phyloP scores from a whole-genome alignment of 2,888 invertebrate species.

The Tethea ocularis region DNA sequence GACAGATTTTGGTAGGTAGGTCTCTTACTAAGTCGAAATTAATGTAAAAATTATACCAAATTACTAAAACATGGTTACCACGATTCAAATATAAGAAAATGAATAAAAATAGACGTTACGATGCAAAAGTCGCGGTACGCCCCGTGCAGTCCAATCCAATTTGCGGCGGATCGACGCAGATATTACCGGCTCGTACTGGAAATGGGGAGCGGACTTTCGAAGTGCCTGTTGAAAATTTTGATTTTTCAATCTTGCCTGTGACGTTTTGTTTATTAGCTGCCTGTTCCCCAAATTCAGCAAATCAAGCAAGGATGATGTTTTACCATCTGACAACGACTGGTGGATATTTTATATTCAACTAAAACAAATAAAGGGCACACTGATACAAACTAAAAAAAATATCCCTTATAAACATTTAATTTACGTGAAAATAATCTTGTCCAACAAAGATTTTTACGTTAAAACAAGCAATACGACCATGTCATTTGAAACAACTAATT shows the following conservation, averaged over 20 bases:
- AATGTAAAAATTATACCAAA: background rate
- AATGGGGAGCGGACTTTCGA: constrained; percentile 17
- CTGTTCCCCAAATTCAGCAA: constrained; percentile 9
- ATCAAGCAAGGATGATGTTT: background rate
- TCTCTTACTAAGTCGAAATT: no score
- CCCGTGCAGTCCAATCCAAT: constrained; percentile 68
- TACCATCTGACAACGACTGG: background rate
- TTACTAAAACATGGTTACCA: constrained; percentile 21
- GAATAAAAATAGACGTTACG: constrained; percentile 45
- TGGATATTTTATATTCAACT: background rate
- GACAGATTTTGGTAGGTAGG: no score
- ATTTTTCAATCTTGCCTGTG: constrained; percentile 21
- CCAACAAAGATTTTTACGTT: no score
- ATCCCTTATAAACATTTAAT: no score
- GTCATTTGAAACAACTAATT: no score
- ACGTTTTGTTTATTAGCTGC: constrained; percentile 11
- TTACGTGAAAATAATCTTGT: no score
- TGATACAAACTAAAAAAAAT: no score
- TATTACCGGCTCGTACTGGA: constrained; percentile 52
- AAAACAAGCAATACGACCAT: no score
- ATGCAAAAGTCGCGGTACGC: constrained; percentile 52
- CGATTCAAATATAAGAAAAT: constrained; percentile 27
- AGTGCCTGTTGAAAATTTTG: constrained; percentile 32
- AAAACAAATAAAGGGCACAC: no score
- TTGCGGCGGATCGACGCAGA: constrained; percentile 61